Conservation (phyloP, 2,797 vertebrate species). For the Cyclura pinguis region DNA sequence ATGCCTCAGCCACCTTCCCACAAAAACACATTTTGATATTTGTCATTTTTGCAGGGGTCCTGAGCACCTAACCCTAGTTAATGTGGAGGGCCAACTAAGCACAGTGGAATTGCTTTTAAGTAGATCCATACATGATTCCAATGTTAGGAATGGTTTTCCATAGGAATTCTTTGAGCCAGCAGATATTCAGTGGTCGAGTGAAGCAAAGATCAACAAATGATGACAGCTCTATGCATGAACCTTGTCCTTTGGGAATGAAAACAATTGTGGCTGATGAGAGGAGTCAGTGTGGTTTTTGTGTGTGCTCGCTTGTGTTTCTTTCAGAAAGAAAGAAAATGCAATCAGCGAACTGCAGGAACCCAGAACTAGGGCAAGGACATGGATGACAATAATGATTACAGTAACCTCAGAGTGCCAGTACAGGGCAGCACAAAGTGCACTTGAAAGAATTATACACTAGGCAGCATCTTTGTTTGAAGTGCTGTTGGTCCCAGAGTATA, state of each 20-base stretch:
- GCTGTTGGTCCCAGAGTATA: not conserved
- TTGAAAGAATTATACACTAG: conserved; percentile 20
- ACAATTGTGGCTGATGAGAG: not conserved
- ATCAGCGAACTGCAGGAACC: conserved; percentile 4
- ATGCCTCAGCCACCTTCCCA: no score
- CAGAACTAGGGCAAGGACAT: conserved; percentile 6
- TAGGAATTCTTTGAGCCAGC: not conserved
- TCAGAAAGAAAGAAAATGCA: not conserved
- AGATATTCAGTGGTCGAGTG: not conserved
- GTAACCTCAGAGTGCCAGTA: not conserved
- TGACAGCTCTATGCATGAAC: not conserved
- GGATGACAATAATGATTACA: conserved; percentile 21
- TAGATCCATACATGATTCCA: not conserved
- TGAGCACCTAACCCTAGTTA: no score
- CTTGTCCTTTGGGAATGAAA: not conserved
- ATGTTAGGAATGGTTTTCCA: not conserved
- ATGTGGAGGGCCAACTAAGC: not conserved
- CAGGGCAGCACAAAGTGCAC: conserved; percentile 9
- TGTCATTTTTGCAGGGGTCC: no score
- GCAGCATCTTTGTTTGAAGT: conserved; percentile 26
- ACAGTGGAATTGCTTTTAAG: not conserved
- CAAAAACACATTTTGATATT: no score
- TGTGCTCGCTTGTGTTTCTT: not conserved
- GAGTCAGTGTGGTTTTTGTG: no score
- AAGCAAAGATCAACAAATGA: not conserved